Base-by-base conservation (phyloP, 2,113 vertebrate species). In the Thamnaconus septentrionalis region DNA sequence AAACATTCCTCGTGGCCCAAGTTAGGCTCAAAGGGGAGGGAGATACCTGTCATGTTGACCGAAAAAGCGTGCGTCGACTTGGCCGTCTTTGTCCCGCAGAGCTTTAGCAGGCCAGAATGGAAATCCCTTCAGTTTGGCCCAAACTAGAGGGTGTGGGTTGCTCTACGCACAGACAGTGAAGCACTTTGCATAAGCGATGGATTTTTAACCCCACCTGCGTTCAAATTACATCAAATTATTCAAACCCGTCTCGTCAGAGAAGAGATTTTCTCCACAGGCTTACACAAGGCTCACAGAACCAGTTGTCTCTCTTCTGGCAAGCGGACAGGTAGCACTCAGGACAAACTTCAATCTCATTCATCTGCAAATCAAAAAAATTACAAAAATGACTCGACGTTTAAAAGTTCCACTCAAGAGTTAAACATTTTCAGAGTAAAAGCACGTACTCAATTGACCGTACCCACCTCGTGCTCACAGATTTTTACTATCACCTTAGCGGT, bases 201-300 rank as follows among this genome's bases (percentile, higher is more conserved):
- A 31, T 31, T 31, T 1, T 31, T 1, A 31, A 31, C 1, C 18
- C 18, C 18, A 31, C 2, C 18, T 31, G 18, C 18, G 18, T 31
- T 31, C 18, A 31, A 31, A 31, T 31, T 31, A 1, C 18, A 2
- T 31, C 18, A 31, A 31, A 31, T 31, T 31, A 31, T 31, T 31
- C 18, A 31, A 31, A 31, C 18, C 18, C 18, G 18, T 31, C 18
- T 31, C 18, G 18, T 31, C 18, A 31, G 18, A 31, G 18, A 31
- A 31, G 18, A 31, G 18, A 31, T 31, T 52, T 55, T 72, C 18
- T 62, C 48, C 57, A 52, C 56, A 46, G 52, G 92, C 97, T 97
- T 94, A 99, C 97, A 93, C 97, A 99, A 87, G 97, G 97, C 88
- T 99, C 97, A 89, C 97, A 99, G 93, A 99, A 99, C 97, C 97